Evolutionary conservation across 1,140 invertebrate species (phyloP), one percentile per base, ranked within the genome.

Genomic region (Geopemphigus sp.): DNA sequence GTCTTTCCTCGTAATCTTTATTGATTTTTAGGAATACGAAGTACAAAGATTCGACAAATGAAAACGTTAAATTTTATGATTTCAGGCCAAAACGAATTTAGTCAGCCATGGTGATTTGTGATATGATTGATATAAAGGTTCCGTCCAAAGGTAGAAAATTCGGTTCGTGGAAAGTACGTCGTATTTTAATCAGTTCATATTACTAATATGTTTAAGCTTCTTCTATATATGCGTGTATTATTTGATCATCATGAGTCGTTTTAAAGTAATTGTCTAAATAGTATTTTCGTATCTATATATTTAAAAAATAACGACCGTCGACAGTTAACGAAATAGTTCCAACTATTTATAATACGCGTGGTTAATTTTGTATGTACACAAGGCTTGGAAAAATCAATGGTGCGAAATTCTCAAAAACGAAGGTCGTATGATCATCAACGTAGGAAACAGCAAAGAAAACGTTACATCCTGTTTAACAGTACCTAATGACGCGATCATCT

Each of bases 361-460:
- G n/a, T n/a, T 39, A 39, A 4, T 39, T 39, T 19, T 47, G 1
- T n/a, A 24, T 29, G 1, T 5, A 50, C 45, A 12, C 14, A 74
- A 86, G 74, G 83, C 86, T 19, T 87, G 87, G 87, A 84, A 84
- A 45, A 85, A 84, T 57, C 85, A 86, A 81, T 87, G 86, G 86
- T 87, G 86, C 80, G 84, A 84, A 0, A 82, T 87, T 0, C 81
- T 83, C n/a, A 85, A 84, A 82, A 81, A 84, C 0, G 85, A 83
- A 17, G 66, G 84, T 5, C 84, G 84, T 8, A 57, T 87, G 1
- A 84, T 85, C 81, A 80, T 88, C 11, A 83, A 85, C n/a, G 81
- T 87, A 15, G 84, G 86, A 45, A 82, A 82, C 26, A 84, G 83
- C 0, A 80, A 85, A 17, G 82, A 81, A 39, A 83, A 82, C 53